phyloP scores from a whole-genome alignment of 2,888 invertebrate genomes.

The Seira musarum region DNA sequence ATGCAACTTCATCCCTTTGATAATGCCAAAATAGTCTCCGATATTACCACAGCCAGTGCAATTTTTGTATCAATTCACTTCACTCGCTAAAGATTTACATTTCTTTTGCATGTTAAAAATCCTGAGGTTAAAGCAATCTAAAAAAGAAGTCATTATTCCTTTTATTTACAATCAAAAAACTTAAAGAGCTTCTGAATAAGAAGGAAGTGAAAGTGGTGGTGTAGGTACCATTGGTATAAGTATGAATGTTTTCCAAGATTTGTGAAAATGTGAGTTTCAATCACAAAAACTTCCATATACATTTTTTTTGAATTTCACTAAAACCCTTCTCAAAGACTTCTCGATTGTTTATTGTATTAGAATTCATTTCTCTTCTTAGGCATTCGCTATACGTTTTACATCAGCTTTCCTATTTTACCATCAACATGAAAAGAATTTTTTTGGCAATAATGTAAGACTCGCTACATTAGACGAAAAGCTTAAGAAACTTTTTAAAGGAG shows the following conservation, averaged over 20 bases:
- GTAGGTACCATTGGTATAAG: background rate
- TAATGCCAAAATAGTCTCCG: background rate
- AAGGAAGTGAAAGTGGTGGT: constrained; percentile 5
- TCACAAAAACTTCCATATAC: constrained; percentile 39
- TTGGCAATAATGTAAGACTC: background rate
- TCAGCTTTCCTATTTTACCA: background rate
- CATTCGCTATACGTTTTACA: constrained; percentile 7
- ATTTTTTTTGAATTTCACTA: background rate
- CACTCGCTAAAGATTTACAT: background rate
- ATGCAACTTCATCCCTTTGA: background rate
- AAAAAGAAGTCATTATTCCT: constrained; percentile 29
- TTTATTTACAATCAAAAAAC: constrained; percentile 39
- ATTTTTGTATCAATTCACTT: background rate
- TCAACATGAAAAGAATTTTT: background rate
- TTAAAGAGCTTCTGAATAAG: constrained; percentile 26
- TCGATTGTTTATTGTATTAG: constrained; percentile 43
- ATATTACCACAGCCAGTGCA: background rate
- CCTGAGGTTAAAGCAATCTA: background rate
- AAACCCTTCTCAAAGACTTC: background rate
- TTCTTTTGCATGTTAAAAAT: constrained; percentile 1
- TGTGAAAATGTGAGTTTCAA: constrained; percentile 35
- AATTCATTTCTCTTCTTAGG: constrained; percentile 46
- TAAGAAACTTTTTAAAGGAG: background rate
- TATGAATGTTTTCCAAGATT: constrained; percentile 15
- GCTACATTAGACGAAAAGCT: background rate